Percentiles rank a stretch among this genome's conserved stretches.
Evolutionary conservation across 2,113 vertebrate genomes (phyloP).

Genomic region (Eidolon helvum): DNA sequence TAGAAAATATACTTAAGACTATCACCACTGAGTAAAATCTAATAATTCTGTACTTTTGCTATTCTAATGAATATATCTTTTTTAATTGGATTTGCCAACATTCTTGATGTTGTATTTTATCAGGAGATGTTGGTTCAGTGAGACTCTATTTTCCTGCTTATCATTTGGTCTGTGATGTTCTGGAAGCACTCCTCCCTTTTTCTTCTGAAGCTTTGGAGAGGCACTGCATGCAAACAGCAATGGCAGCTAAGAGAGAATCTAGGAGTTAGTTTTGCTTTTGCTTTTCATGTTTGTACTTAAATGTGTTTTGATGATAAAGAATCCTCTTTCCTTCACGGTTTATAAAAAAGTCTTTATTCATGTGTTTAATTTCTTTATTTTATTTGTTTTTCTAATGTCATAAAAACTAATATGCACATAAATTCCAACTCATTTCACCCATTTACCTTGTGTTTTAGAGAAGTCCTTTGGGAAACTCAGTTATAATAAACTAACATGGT

Average conservation of each 20-base stretch:
- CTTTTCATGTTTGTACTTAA: slow-evolving; percentile 56
- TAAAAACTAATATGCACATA: slow-evolving; percentile 68
- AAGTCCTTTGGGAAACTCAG: slow-evolving; percentile 47
- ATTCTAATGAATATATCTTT: background rate
- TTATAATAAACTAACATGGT: slow-evolving; percentile 53
- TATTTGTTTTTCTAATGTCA: slow-evolving; percentile 56
- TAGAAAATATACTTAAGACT: background rate
- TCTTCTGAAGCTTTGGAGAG: background rate
- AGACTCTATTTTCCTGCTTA: background rate
- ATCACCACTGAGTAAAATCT: background rate
- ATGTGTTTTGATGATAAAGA: slow-evolving; percentile 29
- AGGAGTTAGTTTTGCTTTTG: background rate
- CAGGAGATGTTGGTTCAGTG: background rate
- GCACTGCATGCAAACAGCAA: background rate
- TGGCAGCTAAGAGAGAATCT: background rate
- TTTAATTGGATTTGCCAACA: background rate
- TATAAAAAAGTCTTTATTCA: background rate
- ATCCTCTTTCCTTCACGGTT: slow-evolving; percentile 9
- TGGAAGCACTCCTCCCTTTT: background rate
- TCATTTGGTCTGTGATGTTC: background rate
- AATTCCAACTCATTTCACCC: slow-evolving; percentile 60
- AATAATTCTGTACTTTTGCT: background rate
- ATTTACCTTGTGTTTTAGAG: slow-evolving; percentile 56
- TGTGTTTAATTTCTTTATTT: slow-evolving; percentile 49
- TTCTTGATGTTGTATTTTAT: background rate